These are phyloP conservation scores for Nothobranchius kuhntae DNA, from an alignment of 2,113 vertebrate genomes.

Conservation along the genomic window DNA sequence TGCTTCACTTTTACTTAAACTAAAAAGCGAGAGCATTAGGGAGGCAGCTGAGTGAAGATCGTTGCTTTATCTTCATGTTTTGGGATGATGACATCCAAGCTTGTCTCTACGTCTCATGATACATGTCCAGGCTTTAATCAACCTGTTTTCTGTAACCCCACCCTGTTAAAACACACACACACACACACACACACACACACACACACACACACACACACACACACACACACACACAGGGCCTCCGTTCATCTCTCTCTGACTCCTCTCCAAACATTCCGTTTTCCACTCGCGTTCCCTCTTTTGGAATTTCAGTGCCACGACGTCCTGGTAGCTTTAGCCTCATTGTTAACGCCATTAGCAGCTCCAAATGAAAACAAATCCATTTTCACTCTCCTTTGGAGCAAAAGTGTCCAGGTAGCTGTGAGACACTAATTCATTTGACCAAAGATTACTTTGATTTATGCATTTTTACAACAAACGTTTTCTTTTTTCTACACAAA, in stretches of 20 bases:
- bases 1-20: slow-evolving; percentile 27
- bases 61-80: slow-evolving; percentile 24
- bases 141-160: slow-evolving; percentile 24
- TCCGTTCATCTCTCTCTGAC: background rate
- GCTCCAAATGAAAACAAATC: background rate
- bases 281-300: slow-evolving; percentile 15
- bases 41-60: slow-evolving; percentile 2
- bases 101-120: slow-evolving; percentile 6
- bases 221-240: slow-evolving; percentile 32
- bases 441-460: too few relatives aligned
- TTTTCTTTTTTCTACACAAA: too few relatives aligned
- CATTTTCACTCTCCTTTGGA: too few relatives aligned
- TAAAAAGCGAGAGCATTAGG: slow-evolving; percentile 2
- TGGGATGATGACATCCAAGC: slow-evolving; percentile 25
- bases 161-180: slow-evolving; percentile 26
- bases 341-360: slow-evolving; percentile 2
- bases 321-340: slow-evolving; percentile 10
- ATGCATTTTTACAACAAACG: too few relatives aligned
- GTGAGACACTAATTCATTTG: too few relatives aligned
- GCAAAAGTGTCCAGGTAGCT: too few relatives aligned
- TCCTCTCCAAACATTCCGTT: slow-evolving; percentile 17
- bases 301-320: background rate
- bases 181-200: slow-evolving; percentile 28
- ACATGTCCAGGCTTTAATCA: slow-evolving; percentile 22
- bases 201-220: slow-evolving; percentile 30